These are phyloP conservation scores for Acipenser ruthenus DNA, from an alignment of 2,797 vertebrate species.

Conservation along the genomic window DNA sequence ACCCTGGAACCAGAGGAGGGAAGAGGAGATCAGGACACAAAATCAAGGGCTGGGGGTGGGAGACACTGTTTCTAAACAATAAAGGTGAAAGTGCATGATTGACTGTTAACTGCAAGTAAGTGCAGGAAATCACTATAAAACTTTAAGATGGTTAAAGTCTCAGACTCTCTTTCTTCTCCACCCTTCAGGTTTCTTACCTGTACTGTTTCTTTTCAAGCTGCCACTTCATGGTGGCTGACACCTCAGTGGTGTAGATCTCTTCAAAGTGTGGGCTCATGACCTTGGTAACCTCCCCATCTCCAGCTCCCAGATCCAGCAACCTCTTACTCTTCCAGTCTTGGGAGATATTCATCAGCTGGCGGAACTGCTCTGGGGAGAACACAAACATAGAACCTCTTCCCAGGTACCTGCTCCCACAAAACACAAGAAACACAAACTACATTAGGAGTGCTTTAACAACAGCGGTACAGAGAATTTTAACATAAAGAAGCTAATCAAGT, in stretches of 20 bases:
- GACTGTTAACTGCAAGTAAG: background rate
- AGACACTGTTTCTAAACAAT: background rate
- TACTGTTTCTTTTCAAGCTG: conserved; percentile 91
- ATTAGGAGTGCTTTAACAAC: no score
- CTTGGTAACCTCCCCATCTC: conserved; percentile 89
- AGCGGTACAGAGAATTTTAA: no score
- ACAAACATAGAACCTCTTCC: conserved; percentile 97
- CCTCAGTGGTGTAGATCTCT: conserved; percentile 87
- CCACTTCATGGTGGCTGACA: conserved; percentile 94
- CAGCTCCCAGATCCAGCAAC: conserved; percentile 89
- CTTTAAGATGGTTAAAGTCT: no score
- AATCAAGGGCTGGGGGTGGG: background rate
- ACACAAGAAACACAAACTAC: background rate
- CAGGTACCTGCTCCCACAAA: conserved; percentile 65
- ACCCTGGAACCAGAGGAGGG: conserved; percentile 45
- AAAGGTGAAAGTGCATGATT: background rate
- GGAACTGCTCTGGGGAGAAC: conserved; percentile 87
- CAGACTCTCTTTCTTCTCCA: background rate
- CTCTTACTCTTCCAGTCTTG: conserved; percentile 80
- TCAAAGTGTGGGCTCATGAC: conserved; percentile 86
- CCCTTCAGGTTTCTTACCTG: conserved; percentile 58
- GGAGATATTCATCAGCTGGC: conserved; percentile 70
- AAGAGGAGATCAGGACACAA: conserved; percentile 8
- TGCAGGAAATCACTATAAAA: background rate
- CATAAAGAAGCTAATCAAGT: no score